Conservation (phyloP, 2,888 invertebrate genomes). For the Ophion ellenae region DNA sequence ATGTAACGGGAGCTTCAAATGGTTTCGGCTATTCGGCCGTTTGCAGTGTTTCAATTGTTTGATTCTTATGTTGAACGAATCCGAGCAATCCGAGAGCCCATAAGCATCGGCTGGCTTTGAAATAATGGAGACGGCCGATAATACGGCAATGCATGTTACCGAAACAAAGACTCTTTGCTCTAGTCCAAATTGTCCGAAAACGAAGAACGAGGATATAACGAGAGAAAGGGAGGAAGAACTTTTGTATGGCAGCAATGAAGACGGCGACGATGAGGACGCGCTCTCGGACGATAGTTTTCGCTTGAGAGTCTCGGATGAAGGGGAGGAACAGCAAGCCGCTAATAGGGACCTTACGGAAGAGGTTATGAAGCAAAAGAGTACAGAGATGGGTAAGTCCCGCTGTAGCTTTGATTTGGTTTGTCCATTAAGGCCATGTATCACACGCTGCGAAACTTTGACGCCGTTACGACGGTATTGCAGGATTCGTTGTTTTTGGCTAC, state of each 20-base stretch:
- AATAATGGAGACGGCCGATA: constrained; percentile 78
- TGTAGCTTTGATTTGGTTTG: constrained; percentile 5
- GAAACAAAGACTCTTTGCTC: constrained; percentile 72
- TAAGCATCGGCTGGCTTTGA: constrained; percentile 46
- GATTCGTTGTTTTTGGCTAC: no score
- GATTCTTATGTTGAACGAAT: constrained; percentile 53
- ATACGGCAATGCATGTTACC: constrained; percentile 72
- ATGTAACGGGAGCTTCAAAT: constrained; percentile 19
- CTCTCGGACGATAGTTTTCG: constrained; percentile 79
- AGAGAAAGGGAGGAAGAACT: constrained; percentile 77
- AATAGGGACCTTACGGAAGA: constrained; percentile 24
- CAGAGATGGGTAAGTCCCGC: constrained; percentile 63
- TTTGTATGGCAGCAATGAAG: constrained; percentile 74
- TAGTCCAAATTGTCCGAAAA: constrained; percentile 67
- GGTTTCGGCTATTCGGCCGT: constrained; percentile 35
- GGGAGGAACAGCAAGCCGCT: constrained; percentile 68
- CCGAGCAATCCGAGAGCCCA: constrained; percentile 13
- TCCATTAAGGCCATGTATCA: no score
- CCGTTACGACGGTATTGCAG: no score
- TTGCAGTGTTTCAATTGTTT: constrained; percentile 49
- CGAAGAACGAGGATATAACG: constrained; percentile 72
- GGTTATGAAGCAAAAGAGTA: constrained; percentile 25
- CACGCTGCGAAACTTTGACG: neutral
- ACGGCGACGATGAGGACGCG: constrained; percentile 78
- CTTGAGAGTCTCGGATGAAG: constrained; percentile 80